A percentile compares a stretch with the other conserved stretches of the same genome.
Evolutionary conservation across 2,797 vertebrate genomes (phyloP).

Genomic region (Gymnoscopelus microlampas): DNA sequence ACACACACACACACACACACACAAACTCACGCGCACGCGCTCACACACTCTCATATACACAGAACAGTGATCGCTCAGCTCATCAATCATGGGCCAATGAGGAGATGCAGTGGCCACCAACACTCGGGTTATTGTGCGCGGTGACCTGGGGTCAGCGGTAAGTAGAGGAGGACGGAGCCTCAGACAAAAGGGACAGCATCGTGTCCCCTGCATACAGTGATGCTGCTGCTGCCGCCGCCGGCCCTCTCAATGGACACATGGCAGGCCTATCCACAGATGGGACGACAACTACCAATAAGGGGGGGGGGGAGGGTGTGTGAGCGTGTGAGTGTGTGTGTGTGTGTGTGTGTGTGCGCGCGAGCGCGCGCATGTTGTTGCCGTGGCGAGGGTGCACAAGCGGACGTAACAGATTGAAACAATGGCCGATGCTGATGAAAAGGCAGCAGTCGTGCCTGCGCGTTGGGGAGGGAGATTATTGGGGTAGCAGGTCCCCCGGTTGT

Average conservation of each 20-base stretch:
- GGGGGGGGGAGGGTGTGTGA: slow-evolving; percentile 21
- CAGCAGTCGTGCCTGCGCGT: slow-evolving; percentile 70
- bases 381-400: slow-evolving; percentile 77
- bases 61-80: slow-evolving; percentile 60
- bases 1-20: slow-evolving; percentile 23
- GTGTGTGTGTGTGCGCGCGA: slow-evolving; percentile 17
- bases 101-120: slow-evolving; percentile 80
- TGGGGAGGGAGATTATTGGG: slow-evolving; percentile 75
- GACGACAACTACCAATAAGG: slow-evolving; percentile 50
- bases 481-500: slow-evolving; percentile 53
- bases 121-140: slow-evolving; percentile 75
- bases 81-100: slow-evolving; percentile 83
- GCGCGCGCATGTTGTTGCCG: slow-evolving; percentile 60
- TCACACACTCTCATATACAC: slow-evolving; percentile 13
- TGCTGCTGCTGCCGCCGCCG: slow-evolving; percentile 61
- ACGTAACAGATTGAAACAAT: slow-evolving; percentile 81
- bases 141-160: slow-evolving; percentile 80
- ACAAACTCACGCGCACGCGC: not conserved
- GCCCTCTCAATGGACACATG: slow-evolving; percentile 80
- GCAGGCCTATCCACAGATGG: slow-evolving; percentile 85
- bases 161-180: slow-evolving; percentile 67
- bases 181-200: slow-evolving; percentile 72
- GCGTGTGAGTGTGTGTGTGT: slow-evolving; percentile 21
- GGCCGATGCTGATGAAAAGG: slow-evolving; percentile 72
- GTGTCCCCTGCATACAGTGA: slow-evolving; percentile 72